Conservation (phyloP, 2,797 vertebrate genomes). For the Sorex maritimensis region DNA sequence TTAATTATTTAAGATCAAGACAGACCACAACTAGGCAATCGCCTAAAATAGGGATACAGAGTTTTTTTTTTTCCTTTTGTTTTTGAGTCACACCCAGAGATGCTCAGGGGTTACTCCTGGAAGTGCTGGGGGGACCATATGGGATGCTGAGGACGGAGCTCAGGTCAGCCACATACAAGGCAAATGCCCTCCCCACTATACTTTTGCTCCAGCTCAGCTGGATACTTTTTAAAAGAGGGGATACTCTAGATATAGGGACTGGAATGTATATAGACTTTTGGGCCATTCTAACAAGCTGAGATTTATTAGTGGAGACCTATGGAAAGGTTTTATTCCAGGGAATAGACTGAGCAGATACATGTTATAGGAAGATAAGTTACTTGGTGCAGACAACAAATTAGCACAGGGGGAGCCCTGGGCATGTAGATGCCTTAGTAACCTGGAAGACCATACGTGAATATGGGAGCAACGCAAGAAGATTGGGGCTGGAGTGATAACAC, state of each 20-base stretch:
- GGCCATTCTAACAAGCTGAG: neutral
- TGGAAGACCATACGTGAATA: neutral
- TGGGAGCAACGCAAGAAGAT: neutral
- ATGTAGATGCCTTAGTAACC: neutral
- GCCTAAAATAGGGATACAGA: too few species aligned
- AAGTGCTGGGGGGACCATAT: too few species aligned
- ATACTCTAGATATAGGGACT: neutral
- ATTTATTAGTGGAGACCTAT: neutral
- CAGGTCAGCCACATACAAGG: too few species aligned
- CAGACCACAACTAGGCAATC: too few species aligned
- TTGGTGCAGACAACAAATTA: neutral
- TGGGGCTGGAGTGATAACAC: too few species aligned
- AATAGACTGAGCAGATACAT: neutral
- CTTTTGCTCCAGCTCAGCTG: too few species aligned
- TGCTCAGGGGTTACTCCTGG: too few species aligned
- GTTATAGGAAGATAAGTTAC: neutral
- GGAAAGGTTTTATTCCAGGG: neutral
- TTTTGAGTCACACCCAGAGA: too few species aligned
- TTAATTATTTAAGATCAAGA: too few species aligned
- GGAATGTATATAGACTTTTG: neutral
- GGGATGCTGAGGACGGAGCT: too few species aligned
- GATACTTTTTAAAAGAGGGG: neutral
- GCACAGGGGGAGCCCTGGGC: neutral
- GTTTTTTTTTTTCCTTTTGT: too few species aligned
- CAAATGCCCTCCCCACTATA: too few species aligned